These are phyloP conservation scores for Cygnus olor DNA, from an alignment of 2,797 vertebrate species.

Conservation along the genomic window DNA sequence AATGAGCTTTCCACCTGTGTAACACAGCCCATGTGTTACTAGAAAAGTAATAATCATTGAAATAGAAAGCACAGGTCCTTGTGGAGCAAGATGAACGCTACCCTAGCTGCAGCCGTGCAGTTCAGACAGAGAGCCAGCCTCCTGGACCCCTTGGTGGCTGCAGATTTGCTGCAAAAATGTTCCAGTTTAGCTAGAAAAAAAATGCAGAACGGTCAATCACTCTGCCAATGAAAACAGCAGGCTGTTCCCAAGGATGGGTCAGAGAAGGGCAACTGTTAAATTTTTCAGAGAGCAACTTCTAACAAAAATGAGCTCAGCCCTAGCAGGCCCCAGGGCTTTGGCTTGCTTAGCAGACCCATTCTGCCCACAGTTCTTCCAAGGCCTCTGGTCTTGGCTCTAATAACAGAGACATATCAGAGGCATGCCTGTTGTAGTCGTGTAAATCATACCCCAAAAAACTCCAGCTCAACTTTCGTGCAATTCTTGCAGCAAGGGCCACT, in stretches of 20 bases:
- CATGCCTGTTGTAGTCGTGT: rapidly evolving
- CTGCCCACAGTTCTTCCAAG: neutral
- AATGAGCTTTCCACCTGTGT: neutral
- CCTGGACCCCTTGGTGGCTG: neutral
- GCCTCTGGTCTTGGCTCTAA: neutral
- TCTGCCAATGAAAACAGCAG: neutral
- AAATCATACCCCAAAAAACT: neutral
- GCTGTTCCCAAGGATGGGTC: neutral
- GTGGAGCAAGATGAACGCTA: neutral
- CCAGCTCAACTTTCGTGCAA: neutral
- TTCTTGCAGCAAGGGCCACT: neutral
- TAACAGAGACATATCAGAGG: neutral
- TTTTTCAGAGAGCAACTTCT: constrained; percentile 14
- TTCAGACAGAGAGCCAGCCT: neutral
- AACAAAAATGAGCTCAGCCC: neutral
- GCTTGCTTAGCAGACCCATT: neutral
- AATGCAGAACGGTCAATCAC: neutral
- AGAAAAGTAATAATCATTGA: neutral
- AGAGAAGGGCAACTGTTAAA: constrained; percentile 16
- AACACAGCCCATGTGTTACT: neutral
- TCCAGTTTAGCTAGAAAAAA: neutral
- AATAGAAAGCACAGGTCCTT: rapidly evolving
- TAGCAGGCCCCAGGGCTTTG: neutral
- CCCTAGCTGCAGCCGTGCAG: neutral
- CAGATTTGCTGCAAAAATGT: neutral